A percentile compares a stretch with the other conserved stretches of the same genome.
phyloP scores from a whole-genome alignment of 2,797 vertebrate genomes.

The Holocentrus rufus region DNA sequence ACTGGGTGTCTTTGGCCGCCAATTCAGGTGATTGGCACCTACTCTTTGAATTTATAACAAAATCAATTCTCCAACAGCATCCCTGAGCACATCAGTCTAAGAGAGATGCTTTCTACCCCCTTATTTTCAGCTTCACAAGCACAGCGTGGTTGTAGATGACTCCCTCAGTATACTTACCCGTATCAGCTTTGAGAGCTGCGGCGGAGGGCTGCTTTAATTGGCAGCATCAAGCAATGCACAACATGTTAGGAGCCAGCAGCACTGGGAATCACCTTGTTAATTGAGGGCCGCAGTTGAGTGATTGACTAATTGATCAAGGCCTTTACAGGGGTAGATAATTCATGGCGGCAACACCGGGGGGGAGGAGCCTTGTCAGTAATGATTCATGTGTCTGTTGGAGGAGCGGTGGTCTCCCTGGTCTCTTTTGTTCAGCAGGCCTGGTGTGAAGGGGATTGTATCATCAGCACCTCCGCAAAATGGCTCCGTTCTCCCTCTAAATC shows the following conservation, averaged over 20 bases:
- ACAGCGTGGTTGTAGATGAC: slow-evolving; percentile 67
- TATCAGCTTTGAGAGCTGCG: slow-evolving; percentile 55
- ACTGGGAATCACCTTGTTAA: slow-evolving; percentile 77
- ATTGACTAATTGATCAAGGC: slow-evolving; percentile 84
- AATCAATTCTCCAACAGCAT: slow-evolving; percentile 82
- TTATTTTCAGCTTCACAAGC: slow-evolving; percentile 73
- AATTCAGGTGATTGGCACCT: slow-evolving; percentile 78
- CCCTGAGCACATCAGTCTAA: slow-evolving; percentile 75
- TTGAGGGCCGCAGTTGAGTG: slow-evolving; percentile 78
- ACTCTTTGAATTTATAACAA: slow-evolving; percentile 79
- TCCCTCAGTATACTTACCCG: slow-evolving; percentile 63
- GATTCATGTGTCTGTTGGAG: slow-evolving; percentile 77
- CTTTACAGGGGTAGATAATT: slow-evolving; percentile 76
- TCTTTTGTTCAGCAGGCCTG: slow-evolving; percentile 74
- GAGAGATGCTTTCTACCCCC: slow-evolving; percentile 65
- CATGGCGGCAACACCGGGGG: slow-evolving; percentile 59
- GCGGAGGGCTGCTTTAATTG: slow-evolving; percentile 71
- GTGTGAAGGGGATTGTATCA: slow-evolving; percentile 68
- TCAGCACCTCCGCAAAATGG: slow-evolving; percentile 63
- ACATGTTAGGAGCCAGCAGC: slow-evolving; percentile 65
- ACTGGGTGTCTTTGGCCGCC: slow-evolving; percentile 73
- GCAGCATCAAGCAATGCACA: slow-evolving; percentile 70
- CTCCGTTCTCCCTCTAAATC: slow-evolving; percentile 75
- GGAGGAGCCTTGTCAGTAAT: slow-evolving; percentile 76
- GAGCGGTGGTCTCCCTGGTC: slow-evolving; percentile 70